These are phyloP conservation scores for Blomia tropicalis DNA, from an alignment of 2,888 invertebrate species.

Conservation along the genomic window DNA sequence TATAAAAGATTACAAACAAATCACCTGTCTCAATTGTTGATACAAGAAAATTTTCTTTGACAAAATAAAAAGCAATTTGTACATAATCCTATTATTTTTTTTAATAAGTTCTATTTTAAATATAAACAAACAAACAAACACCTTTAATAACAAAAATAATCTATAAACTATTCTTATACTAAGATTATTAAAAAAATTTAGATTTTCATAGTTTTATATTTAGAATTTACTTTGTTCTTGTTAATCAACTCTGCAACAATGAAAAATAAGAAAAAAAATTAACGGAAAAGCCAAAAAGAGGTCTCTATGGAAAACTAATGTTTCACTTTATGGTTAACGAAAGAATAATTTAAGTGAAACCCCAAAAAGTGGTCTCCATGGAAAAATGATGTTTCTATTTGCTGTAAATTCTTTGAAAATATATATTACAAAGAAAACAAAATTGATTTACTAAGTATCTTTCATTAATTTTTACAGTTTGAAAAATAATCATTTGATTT, in stretches of 20 bases:
- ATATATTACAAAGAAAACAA: not conserved
- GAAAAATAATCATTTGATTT: too few relatives aligned
- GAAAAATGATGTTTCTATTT: too few relatives aligned
- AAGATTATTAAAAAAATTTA: not conserved
- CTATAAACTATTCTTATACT: not conserved
- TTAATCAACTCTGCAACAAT: not conserved
- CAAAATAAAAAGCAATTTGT: too few relatives aligned
- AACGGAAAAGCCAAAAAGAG: not conserved
- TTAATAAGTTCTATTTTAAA: not conserved
- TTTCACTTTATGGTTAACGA: too few relatives aligned
- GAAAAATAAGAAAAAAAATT: not conserved
- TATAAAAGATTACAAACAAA: too few relatives aligned
- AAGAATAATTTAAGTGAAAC: too few relatives aligned
- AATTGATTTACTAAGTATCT: not conserved
- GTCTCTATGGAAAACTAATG: too few relatives aligned
- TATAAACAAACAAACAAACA: not conserved
- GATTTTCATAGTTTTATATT: not conserved
- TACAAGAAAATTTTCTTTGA: too few relatives aligned
- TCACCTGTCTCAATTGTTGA: too few relatives aligned
- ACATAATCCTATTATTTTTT: not conserved
- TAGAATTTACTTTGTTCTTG: not conserved
- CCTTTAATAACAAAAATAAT: not conserved
- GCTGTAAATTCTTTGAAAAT: not conserved
- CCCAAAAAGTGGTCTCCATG: too few relatives aligned
- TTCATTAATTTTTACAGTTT: too few relatives aligned